Conservation (phyloP, 1,140 invertebrate species). For the Whitmania pigra region DNA sequence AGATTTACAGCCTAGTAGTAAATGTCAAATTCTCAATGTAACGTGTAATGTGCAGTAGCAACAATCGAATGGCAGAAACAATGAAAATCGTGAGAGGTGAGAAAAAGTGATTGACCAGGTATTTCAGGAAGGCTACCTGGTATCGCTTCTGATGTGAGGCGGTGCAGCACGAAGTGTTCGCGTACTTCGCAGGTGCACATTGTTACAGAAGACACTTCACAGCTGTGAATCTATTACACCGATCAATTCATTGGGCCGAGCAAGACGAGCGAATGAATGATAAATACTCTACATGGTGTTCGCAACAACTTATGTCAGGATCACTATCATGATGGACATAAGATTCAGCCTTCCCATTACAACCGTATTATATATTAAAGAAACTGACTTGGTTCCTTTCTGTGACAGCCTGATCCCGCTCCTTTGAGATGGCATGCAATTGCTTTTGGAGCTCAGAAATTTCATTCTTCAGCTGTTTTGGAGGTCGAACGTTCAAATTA, state of each 20-base stretch:
- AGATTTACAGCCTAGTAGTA: background rate
- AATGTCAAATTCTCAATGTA: no score
- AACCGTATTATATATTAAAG: no score
- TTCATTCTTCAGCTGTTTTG: constrained; percentile 7
- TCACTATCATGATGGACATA: background rate
- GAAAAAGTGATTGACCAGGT: background rate
- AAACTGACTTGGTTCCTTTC: constrained; percentile 3
- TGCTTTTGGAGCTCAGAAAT: background rate
- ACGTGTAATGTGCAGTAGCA: background rate
- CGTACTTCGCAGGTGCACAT: no score
- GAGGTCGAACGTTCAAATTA: no score
- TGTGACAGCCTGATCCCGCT: background rate
- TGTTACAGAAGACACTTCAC: no score
- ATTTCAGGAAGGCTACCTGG: background rate
- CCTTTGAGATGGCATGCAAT: background rate
- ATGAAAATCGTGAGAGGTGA: background rate
- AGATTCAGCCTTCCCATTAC: background rate
- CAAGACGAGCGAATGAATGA: no score
- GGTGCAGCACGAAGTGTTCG: no score
- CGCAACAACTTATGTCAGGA: background rate
- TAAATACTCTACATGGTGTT: background rate
- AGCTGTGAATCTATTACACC: no score
- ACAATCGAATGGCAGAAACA: background rate
- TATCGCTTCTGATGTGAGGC: no score
- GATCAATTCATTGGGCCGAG: no score